phyloP scores from a whole-genome alignment of 2,888 invertebrate genomes.

The Watsonalla cultraria region DNA sequence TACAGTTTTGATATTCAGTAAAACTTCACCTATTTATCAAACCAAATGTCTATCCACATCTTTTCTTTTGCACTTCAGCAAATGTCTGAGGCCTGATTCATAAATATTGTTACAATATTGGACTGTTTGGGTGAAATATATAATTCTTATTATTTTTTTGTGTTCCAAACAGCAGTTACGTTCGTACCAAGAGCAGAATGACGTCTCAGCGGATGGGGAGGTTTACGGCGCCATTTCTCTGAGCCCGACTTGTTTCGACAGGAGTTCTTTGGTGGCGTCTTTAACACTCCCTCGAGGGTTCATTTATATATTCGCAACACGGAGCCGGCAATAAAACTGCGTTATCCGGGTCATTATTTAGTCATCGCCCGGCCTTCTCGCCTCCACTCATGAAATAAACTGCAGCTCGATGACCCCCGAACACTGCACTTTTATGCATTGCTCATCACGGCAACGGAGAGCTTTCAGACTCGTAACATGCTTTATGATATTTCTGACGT shows the following conservation, averaged over 20 bases:
- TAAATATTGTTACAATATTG: slow-evolving; percentile 19
- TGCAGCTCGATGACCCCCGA: slow-evolving; percentile 60
- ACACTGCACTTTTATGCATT: slow-evolving; percentile 49
- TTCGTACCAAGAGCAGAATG: slow-evolving; percentile 56
- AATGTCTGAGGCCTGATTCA: slow-evolving; percentile 1
- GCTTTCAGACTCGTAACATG: slow-evolving; percentile 25
- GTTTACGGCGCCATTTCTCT: slow-evolving; percentile 72
- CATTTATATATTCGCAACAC: slow-evolving; percentile 78
- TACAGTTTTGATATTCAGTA: no score
- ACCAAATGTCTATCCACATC: no score
- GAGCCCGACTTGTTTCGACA: slow-evolving; percentile 71
- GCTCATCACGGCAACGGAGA: slow-evolving; percentile 19
- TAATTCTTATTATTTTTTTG: slow-evolving; percentile 48
- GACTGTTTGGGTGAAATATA: slow-evolving; percentile 28
- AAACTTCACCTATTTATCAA: no score
- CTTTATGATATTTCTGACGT: slow-evolving; percentile 38
- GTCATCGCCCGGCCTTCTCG: slow-evolving; percentile 67
- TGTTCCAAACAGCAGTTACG: slow-evolving; percentile 47
- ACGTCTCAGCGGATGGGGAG: slow-evolving; percentile 67
- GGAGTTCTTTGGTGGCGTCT: slow-evolving; percentile 73
- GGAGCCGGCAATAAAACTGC: slow-evolving; percentile 75
- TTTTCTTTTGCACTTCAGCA: no score
- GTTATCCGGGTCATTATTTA: slow-evolving; percentile 78
- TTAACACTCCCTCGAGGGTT: slow-evolving; percentile 76
- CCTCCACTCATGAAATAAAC: slow-evolving; percentile 59